These are phyloP conservation scores for Acromyrmex heyeri DNA, from an alignment of 1,140 invertebrate genomes.

Conservation along the genomic window DNA sequence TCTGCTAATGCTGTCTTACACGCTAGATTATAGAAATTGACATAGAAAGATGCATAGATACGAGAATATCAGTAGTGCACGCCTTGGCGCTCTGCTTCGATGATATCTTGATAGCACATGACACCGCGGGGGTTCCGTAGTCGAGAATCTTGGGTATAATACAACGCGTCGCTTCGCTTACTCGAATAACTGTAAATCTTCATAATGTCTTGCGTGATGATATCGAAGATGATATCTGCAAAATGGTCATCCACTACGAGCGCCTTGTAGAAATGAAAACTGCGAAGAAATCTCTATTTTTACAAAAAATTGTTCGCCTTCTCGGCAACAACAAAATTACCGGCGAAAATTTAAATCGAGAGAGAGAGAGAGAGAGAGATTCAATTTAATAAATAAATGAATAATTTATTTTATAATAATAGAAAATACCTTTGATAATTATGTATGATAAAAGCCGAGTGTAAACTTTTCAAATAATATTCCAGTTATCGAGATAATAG, in stretches of 20 bases:
- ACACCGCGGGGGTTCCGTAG: slow-evolving; percentile 63
- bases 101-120: slow-evolving; percentile 65
- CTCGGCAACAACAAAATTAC: background rate
- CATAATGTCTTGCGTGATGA: slow-evolving; percentile 30
- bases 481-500: background rate
- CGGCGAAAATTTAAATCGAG: slow-evolving; percentile 7
- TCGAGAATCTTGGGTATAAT: slow-evolving; percentile 29
- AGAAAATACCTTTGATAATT: background rate
- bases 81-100: slow-evolving; percentile 51
- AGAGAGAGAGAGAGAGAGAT: background rate
- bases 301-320: background rate
- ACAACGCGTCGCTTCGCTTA: slow-evolving; percentile 26
- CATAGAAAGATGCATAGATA: slow-evolving; percentile 49
- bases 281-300: slow-evolving; percentile 17
- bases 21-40: slow-evolving; percentile 43
- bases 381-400: background rate
- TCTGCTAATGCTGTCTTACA: slow-evolving; percentile 47
- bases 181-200: slow-evolving; percentile 53
- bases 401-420: background rate
- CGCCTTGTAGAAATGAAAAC: slow-evolving; percentile 26
- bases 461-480: background rate
- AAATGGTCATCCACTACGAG: background rate
- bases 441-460: too few relatives aligned
- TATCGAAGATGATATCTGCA: slow-evolving; percentile 36
- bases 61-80: slow-evolving; percentile 37